Evolutionary conservation across 2,113 vertebrate genomes (phyloP).

Genomic region (Meleagris gallopavo): DNA sequence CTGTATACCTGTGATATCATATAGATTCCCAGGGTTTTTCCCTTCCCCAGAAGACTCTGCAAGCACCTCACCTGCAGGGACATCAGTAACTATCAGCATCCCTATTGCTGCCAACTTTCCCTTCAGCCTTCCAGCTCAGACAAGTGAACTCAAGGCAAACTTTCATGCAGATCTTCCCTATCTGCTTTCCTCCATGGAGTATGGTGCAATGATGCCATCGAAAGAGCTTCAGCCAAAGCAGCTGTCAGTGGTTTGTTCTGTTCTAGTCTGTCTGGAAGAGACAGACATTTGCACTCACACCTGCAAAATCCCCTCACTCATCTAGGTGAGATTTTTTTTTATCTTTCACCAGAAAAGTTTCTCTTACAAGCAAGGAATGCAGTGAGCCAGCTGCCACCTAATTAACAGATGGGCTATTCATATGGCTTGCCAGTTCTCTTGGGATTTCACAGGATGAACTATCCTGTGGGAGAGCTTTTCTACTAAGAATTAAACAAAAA

Average conservation of each 20-base stretch:
- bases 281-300: background rate
- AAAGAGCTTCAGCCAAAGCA: background rate
- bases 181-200: background rate
- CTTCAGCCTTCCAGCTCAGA: background rate
- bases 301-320: background rate
- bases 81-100: background rate
- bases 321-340: background rate
- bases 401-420: slow-evolving; percentile 26
- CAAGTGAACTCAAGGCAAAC: background rate
- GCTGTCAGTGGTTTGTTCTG: background rate
- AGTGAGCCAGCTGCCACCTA: background rate
- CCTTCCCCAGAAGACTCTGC: background rate
- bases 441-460: background rate
- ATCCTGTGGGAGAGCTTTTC: background rate
- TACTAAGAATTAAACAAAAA: background rate
- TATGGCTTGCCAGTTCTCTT: slow-evolving; percentile 16
- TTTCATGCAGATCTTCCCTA: background rate
- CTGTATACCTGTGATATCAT: background rate
- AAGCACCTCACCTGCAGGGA: background rate
- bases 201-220: background rate
- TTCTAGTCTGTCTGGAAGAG: background rate
- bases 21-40: background rate
- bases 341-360: background rate
- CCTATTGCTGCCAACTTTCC: background rate
- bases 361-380: background rate